These are phyloP conservation scores for Drosophila crucigera DNA, from an alignment of 2,888 invertebrate genomes.

Conservation along the genomic window DNA sequence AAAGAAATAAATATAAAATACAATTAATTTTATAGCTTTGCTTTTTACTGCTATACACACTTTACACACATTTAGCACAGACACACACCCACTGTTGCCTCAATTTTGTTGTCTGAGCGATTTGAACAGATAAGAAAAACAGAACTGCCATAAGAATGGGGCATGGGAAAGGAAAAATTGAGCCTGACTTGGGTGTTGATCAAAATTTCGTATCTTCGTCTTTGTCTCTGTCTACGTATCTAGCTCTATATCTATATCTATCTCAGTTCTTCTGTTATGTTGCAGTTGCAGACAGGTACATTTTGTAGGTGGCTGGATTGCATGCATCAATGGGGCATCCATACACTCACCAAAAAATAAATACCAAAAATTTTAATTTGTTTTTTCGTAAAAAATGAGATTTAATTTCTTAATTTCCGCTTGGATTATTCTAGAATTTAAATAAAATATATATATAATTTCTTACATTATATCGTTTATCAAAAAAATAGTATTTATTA, in stretches of 20 bases:
- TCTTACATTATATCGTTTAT: not conserved
- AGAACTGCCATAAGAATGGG: not conserved
- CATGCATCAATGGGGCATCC: not conserved
- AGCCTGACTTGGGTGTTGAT: not conserved
- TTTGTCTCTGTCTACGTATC: not conserved
- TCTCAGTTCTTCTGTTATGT: not conserved
- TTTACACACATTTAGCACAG: not conserved
- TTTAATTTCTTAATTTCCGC: not conserved
- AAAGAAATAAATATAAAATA: not conserved
- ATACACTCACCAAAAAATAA: not conserved
- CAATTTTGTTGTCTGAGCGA: not conserved
- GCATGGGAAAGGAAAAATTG: not conserved
- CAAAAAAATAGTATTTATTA: too few relatives aligned
- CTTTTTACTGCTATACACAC: not conserved
- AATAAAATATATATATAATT: not conserved
- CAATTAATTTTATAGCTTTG: not conserved
- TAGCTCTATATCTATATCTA: not conserved
- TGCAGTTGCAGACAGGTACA: constrained; percentile 5
- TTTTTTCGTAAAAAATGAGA: not conserved
- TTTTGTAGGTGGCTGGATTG: not conserved
- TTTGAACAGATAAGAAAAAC: not conserved
- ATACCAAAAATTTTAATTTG: not conserved
- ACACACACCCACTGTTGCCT: not conserved
- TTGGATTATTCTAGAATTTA: not conserved
- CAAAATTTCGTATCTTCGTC: not conserved